Evolutionary conservation across 2,797 vertebrate genomes (phyloP), one percentile per base, ranked within the genome.

Genomic region (Cyclopterus lumpus): DNA sequence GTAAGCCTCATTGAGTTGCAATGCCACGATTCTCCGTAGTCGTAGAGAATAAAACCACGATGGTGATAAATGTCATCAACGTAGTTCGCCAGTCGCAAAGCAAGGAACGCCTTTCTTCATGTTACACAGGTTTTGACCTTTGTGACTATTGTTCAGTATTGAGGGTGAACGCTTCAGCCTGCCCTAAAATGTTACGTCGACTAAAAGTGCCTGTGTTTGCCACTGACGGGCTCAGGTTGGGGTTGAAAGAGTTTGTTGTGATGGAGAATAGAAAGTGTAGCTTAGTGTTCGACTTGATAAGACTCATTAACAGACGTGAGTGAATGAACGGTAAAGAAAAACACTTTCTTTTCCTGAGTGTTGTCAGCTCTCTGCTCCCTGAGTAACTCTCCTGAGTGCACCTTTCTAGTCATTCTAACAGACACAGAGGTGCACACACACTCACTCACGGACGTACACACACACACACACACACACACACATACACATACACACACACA

Each of bases 21-120:
- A 12, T 58, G 51, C 15, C 36, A 53, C 9, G n/a, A 68, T 68
- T 71, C 18, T 46, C 3, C 18, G 44, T 20, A 8, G 6, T 20
- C 46, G 7, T 20, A 8, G 26, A 60, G 26, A 69, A 53, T 68
- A 59, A 77, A 72, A 36, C 59, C 34, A 30, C 24, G 48, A 64
- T 73, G 51, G 36, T 62, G 30, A 67, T 78, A 48, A 34, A 68
- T 60, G 15, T 60, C 16, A 71, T 73, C 69, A 80, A 68, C 15
- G 42, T n/a, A 38, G 34, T 67, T 71, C 32, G 69, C 6, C 15
- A 42, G n/a, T 60, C 67, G 30, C 59, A 74, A 85, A 85, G 72
- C 34, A 36, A n/a, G 9, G 3, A 48, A n/a, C 8, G 18, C 8
- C 20, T 48, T 34, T 58, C 55, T 34, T 34, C 55, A n/a, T 9